Conservation (phyloP, 2,797 vertebrate species). For the Knipowitschia caucasica region DNA sequence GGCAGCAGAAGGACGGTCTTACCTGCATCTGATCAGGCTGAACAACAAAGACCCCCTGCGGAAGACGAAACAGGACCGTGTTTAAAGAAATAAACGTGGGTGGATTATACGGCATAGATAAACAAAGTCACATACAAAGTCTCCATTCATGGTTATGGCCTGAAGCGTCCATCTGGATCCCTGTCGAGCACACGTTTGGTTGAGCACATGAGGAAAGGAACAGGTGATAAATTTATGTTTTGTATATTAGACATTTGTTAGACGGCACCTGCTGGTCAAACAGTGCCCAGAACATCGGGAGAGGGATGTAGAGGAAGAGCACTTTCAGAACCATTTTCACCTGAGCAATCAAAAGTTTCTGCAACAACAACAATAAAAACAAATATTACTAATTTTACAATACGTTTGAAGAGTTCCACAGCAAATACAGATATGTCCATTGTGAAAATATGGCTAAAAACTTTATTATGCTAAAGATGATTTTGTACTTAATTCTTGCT, state of each 20-base stretch:
- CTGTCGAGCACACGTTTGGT: constrained; percentile 60
- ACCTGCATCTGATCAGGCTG: constrained; percentile 98
- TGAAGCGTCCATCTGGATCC: constrained; percentile 98
- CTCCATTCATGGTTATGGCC: constrained; percentile 87
- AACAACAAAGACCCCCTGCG: constrained; percentile 79
- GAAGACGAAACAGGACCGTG: constrained; percentile 10
- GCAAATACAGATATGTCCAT: no score
- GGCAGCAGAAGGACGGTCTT: no score
- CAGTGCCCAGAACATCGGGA: constrained; percentile 97
- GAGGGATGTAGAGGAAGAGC: constrained; percentile 91
- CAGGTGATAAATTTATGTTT: background rate
- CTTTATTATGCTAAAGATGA: no score
- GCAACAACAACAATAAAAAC: constrained; percentile 20
- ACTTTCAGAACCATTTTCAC: constrained; percentile 92
- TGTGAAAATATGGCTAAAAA: no score
- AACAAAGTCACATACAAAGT: constrained; percentile 81
- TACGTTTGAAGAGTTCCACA: background rate
- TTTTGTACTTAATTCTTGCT: no score
- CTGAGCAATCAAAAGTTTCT: constrained; percentile 90
- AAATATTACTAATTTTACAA: background rate
- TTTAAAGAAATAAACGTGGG: background rate
- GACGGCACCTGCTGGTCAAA: constrained; percentile 91
- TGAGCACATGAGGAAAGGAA: background rate
- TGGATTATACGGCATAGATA: background rate
- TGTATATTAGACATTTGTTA: background rate